Evolutionary conservation across 2,113 vertebrate genomes (phyloP).

Genomic region (Oryzias melastigma): DNA sequence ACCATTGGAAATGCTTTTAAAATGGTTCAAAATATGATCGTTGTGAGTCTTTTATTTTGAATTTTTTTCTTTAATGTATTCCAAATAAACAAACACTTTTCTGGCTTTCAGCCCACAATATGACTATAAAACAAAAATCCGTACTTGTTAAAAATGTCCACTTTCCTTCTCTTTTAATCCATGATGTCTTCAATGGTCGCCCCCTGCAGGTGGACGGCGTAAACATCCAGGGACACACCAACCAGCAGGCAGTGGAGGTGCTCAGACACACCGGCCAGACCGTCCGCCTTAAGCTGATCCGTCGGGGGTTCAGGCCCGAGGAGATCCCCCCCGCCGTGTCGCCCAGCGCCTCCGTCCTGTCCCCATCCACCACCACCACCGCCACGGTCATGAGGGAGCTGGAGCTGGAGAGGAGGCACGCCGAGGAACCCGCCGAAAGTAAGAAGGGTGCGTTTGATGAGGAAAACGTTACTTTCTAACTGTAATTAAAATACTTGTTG

Average conservation of each 20-base stretch:
- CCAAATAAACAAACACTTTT: no score
- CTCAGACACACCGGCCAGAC: conserved; percentile 89
- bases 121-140: no score
- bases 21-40: no score
- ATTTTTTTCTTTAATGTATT: no score
- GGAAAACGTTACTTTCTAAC: background rate
- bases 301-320: conserved; percentile 81
- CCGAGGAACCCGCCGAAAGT: conserved; percentile 54
- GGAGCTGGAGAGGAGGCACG: conserved; percentile 51
- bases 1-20: no score
- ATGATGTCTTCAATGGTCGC: conserved; percentile 4
- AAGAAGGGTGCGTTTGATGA: conserved; percentile 27
- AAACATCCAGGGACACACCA: conserved; percentile 93
- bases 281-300: conserved; percentile 86
- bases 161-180: conserved; percentile 15
- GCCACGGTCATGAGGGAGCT: conserved; percentile 60
- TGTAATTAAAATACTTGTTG: no score
- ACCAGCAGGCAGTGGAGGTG: conserved; percentile 96
- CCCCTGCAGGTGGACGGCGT: conserved; percentile 87
- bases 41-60: no score
- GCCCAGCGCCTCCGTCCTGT: conserved; percentile 29
- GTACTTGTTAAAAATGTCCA: background rate
- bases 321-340: conserved; percentile 50
- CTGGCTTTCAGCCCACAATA: no score
- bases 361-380: conserved; percentile 33